Conservation (phyloP, 2,797 vertebrate genomes). For the Anableps anableps region DNA sequence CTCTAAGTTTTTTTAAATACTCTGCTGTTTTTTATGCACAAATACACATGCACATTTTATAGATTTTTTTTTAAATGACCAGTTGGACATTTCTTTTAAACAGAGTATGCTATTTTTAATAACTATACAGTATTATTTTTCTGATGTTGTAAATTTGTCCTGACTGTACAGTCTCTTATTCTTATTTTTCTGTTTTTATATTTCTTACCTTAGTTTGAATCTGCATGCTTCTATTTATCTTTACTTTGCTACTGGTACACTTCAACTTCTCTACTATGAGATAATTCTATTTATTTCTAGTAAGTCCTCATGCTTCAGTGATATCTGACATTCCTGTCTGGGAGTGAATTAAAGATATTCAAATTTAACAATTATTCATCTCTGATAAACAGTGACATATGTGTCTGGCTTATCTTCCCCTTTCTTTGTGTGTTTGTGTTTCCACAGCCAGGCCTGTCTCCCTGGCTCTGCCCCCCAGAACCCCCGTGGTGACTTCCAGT, state of each 20-base stretch:
- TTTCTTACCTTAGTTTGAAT: background rate
- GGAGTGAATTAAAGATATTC: background rate
- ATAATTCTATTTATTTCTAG: too few relatives aligned
- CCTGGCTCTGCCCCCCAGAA: constrained; percentile 86
- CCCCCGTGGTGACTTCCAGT: constrained; percentile 79
- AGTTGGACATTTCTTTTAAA: background rate
- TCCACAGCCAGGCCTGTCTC: constrained; percentile 87
- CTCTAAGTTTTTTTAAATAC: too few relatives aligned
- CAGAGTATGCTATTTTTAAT: background rate
- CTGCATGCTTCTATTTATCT: background rate
- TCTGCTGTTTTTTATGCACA: background rate
- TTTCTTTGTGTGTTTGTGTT: constrained; percentile 37
- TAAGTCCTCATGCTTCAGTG: too few relatives aligned
- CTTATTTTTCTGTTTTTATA: background rate
- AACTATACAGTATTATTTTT: background rate
- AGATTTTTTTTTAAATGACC: too few relatives aligned
- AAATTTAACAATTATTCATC: background rate
- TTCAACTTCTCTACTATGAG: too few relatives aligned
- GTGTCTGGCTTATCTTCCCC: background rate
- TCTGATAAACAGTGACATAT: background rate
- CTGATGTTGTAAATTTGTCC: background rate
- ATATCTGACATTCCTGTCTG: background rate
- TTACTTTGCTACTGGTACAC: background rate
- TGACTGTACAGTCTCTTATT: background rate
- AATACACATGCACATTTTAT: too few relatives aligned